phyloP scores from a whole-genome alignment of 2,797 vertebrate species.

The Sebastiscus tertius region DNA sequence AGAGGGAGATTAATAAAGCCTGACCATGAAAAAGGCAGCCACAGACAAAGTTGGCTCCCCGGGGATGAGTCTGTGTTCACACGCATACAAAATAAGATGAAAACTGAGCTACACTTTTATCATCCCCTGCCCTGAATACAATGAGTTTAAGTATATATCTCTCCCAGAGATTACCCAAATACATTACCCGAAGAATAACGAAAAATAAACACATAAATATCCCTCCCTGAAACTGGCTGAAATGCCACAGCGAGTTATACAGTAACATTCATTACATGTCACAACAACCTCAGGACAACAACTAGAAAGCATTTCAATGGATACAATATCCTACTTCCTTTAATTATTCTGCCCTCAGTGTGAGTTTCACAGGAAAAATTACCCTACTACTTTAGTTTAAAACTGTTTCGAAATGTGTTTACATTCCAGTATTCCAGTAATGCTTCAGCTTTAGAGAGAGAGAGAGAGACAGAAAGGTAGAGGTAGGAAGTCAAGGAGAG shows the following conservation, averaged over 20 bases:
- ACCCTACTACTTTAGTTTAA: not conserved
- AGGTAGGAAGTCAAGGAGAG: constrained; percentile 41
- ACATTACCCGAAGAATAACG: constrained; percentile 8
- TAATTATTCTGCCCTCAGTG: constrained; percentile 30
- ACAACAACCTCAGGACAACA: constrained; percentile 36
- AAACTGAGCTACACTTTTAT: constrained; percentile 43
- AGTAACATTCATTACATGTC: constrained; percentile 8
- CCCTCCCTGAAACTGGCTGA: not conserved
- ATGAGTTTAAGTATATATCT: constrained; percentile 26
- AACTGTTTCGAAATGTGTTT: constrained; percentile 15
- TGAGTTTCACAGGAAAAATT: constrained; percentile 18
- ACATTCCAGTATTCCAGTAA: constrained; percentile 11
- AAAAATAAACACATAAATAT: constrained; percentile 11
- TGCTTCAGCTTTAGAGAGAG: not conserved
- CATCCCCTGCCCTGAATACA: constrained; percentile 36
- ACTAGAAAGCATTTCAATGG: constrained; percentile 19
- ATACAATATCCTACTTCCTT: constrained; percentile 27
- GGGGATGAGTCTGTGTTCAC: constrained; percentile 39
- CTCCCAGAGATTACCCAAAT: constrained; percentile 17
- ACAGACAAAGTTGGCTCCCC: constrained; percentile 32
- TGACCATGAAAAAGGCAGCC: constrained; percentile 26
- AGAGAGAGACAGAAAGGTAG: not conserved
- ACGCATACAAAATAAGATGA: constrained; percentile 29
- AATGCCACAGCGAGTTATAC: not conserved
- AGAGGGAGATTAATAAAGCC: constrained; percentile 37